Conservation (phyloP, 2,888 invertebrate species). For the Acanthoscelides obtectus region DNA sequence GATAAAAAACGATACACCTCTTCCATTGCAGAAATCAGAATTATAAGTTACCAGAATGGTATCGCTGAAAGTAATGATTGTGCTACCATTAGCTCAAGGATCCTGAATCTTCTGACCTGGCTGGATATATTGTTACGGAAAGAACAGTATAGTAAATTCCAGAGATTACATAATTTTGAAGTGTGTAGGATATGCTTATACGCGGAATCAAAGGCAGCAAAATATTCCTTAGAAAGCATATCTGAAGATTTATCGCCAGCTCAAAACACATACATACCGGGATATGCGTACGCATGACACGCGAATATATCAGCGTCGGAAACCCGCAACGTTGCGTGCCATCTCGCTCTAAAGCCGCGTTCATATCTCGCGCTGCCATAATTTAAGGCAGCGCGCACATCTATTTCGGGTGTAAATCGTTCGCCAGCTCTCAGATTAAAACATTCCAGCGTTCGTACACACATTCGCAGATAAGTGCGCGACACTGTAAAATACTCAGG, state of each 20-base stretch:
- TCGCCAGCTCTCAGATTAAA: slow-evolving; percentile 23
- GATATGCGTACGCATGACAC: background rate
- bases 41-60: no score
- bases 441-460: slow-evolving; percentile 22
- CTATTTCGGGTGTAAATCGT: background rate
- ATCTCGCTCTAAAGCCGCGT: background rate
- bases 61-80: no score
- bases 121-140: no score
- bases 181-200: no score
- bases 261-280: background rate
- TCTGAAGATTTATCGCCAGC: background rate
- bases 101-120: no score
- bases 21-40: no score
- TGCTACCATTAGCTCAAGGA: no score
- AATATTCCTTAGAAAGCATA: background rate
- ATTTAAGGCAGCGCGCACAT: background rate
- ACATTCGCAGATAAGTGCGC: slow-evolving; percentile 30
- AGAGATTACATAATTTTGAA: no score
- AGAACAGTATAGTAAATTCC: no score
- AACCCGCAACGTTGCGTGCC: background rate
- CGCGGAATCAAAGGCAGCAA: background rate
- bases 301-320: background rate
- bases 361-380: background rate
- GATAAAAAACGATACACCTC: no score
- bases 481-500: slow-evolving; percentile 28